phyloP scores from a whole-genome alignment of 2,888 invertebrate genomes.

The Drosophila melanocephala region DNA sequence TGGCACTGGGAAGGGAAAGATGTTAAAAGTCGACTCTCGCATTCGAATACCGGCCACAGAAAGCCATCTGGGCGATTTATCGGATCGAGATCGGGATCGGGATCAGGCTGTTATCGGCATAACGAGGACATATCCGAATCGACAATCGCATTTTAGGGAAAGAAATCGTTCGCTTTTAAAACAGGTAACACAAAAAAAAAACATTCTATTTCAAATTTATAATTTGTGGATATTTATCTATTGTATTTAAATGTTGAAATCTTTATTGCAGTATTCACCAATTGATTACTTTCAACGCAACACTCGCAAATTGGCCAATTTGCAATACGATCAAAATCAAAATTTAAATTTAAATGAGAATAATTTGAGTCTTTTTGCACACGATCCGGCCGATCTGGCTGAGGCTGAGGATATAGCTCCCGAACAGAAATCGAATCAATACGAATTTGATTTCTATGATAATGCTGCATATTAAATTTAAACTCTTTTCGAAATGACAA shows the following conservation, averaged over 20 bases:
- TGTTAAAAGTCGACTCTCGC: constrained; percentile 23
- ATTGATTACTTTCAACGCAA: constrained; percentile 50
- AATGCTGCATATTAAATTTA: constrained; percentile 35
- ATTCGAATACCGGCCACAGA: constrained; percentile 40
- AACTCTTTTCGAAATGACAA: background rate
- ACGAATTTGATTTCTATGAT: constrained; percentile 29
- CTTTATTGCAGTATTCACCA: constrained; percentile 36
- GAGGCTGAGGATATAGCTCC: background rate
- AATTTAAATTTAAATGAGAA: constrained; percentile 11
- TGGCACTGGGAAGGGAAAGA: constrained; percentile 21
- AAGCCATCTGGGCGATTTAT: constrained; percentile 21
- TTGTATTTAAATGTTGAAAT: background rate
- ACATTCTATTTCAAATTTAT: background rate
- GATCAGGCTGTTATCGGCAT: constrained; percentile 56
- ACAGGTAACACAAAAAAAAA: constrained; percentile 67
- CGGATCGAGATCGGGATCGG: constrained; percentile 37
- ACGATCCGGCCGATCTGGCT: background rate
- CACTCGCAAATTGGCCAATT: constrained; percentile 26
- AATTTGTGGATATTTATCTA: background rate
- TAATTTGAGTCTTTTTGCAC: constrained; percentile 8
- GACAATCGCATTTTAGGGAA: constrained; percentile 83
- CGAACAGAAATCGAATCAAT: constrained; percentile 10
- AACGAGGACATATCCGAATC: constrained; percentile 69
- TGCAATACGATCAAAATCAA: constrained; percentile 9
- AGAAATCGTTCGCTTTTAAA: constrained; percentile 81